Evolutionary conservation across 2,113 vertebrate species (phyloP), one percentile per base, ranked within the genome.

Genomic region (Ochotona curzoniae): DNA sequence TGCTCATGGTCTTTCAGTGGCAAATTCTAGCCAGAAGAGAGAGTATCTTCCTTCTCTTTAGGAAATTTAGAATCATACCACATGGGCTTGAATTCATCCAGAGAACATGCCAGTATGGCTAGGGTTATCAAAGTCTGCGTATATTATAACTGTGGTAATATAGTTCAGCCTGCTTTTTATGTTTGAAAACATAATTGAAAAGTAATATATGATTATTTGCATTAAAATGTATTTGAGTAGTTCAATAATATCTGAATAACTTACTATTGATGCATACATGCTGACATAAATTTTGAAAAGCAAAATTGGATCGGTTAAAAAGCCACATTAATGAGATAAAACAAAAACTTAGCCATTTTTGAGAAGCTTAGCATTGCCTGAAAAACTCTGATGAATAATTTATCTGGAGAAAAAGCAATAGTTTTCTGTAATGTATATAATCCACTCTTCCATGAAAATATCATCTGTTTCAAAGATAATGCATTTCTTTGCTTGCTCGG

Each of bases 371-470:
- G 35, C 13, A 30, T 70, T 87, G 67, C 44, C 47, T 28, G 71
- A 20, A 63, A 88, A 93, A 74, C 54, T 15, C 17, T 44, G 38
- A 95, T 88, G 63, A 93, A 95, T 93, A 90, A 96, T 96, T 81
- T 91, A 93, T 93, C 32, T 88, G 51, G 63, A 88, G 18, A 69
- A 83, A 94, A 88, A 85, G 13, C 67, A 95, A 57, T 14, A 61
- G 38, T 73, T 73, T 76, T 84, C 69, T 88, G 5, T 89, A 69
- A 83, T 51, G 30, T 90, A 64, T 82, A 80, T 80, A 76, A 74
- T 83, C n/a, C 26, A 91, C 26, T 78, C 73, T 92, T 80, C 84
- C 75, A 93, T 61, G 35, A 80, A 90, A 95, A 38, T 88, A 60
- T 57, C 28, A 67, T 87, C 23, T 64, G 63, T 8, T 92, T 95